phyloP scores from a whole-genome alignment of 2,113 vertebrate genomes.

The Poeciliopsis occidentalis region DNA sequence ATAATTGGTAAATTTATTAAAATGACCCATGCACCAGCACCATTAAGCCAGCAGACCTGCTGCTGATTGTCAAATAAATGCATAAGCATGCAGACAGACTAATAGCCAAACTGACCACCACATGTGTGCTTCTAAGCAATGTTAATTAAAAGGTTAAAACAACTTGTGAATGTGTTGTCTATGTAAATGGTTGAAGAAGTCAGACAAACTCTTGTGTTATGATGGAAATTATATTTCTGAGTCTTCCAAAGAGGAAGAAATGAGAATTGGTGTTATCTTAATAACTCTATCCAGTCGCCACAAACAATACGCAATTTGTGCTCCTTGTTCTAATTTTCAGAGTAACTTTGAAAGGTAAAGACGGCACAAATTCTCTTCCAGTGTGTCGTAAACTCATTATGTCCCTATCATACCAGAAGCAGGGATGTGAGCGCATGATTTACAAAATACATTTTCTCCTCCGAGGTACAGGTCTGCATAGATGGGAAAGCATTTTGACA shows the following conservation, averaged over 20 bases:
- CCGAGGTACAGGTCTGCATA: constrained; percentile 66
- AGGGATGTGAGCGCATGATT: constrained; percentile 64
- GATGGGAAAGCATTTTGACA: constrained; percentile 61
- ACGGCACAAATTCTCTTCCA: constrained; percentile 43
- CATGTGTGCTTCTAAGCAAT: constrained; percentile 52
- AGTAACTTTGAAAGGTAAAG: constrained; percentile 53
- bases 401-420: constrained; percentile 64
- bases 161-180: constrained; percentile 63
- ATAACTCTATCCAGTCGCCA: constrained; percentile 3
- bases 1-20: constrained; percentile 80
- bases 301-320: neutral
- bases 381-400: constrained; percentile 70
- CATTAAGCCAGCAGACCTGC: constrained; percentile 59
- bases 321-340: constrained; percentile 23
- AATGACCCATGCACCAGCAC: constrained; percentile 73
- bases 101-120: constrained; percentile 28
- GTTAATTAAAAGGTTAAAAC: constrained; percentile 75
- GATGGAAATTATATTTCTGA: constrained; percentile 67
- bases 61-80: constrained; percentile 39
- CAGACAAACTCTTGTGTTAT: constrained; percentile 52
- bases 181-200: constrained; percentile 55
- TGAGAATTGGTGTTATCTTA: constrained; percentile 7
- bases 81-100: constrained; percentile 29
- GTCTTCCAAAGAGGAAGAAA: constrained; percentile 24
- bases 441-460: constrained; percentile 74